A percentile compares a stretch with the other conserved stretches of the same genome.
Conservation (phyloP, 2,888 invertebrate species). For the Drosophila tripunctata region DNA sequence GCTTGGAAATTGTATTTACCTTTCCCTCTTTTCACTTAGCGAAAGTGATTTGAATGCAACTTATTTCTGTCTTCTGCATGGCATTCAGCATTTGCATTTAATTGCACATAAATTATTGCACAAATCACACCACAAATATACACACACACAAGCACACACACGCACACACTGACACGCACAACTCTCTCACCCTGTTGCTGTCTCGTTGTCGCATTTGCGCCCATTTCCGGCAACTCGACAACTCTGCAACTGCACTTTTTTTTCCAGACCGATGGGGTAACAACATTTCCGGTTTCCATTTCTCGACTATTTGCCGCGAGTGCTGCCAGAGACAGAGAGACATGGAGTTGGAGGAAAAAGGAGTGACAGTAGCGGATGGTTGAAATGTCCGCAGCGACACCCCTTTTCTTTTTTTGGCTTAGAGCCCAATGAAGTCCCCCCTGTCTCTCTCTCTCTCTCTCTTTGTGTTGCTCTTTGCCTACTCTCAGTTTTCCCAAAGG, state of each 20-base stretch:
- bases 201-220: conserved; percentile 68
- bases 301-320: conserved; percentile 63
- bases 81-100: conserved; percentile 57
- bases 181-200: conserved; percentile 9
- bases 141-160: neutral
- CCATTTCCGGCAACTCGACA: conserved; percentile 59
- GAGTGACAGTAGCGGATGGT: too few species aligned
- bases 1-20: neutral
- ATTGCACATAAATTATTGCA: conserved; percentile 73
- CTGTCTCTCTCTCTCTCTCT: neutral
- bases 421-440: conserved; percentile 36
- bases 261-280: conserved; percentile 27
- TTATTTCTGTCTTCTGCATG: conserved; percentile 18
- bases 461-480: neutral
- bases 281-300: conserved; percentile 77
- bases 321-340: conserved; percentile 19
- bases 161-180: neutral
- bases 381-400: conserved; percentile 66
- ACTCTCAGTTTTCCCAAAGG: neutral
- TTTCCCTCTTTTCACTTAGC: neutral
- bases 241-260: conserved; percentile 20
- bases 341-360: conserved; percentile 5
- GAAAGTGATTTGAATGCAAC: conserved; percentile 35
- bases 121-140: conserved; percentile 23
- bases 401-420: conserved; percentile 23